Evolutionary conservation across 2,797 vertebrate species (phyloP).

Genomic region (Sciurus carolinensis): DNA sequence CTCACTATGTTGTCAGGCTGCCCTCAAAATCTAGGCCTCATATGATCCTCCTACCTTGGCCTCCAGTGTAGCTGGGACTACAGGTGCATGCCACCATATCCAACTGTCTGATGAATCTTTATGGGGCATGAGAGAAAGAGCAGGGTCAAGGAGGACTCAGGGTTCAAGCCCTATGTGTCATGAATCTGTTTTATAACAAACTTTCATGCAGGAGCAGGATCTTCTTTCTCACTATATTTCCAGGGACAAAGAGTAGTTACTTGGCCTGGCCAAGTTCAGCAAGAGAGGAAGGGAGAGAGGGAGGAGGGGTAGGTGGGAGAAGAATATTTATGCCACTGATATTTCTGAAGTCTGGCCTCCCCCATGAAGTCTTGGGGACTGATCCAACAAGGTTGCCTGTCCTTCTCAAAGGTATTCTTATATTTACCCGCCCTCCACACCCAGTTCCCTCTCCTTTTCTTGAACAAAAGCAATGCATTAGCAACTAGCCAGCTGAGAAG

Average conservation of each 20-base stretch:
- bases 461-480: neutral
- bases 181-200: neutral
- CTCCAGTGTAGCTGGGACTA: neutral
- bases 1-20: too few relatives aligned
- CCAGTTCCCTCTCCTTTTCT: neutral
- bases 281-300: neutral
- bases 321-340: neutral
- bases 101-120: neutral
- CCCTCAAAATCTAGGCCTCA: neutral
- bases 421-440: neutral
- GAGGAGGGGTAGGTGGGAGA: neutral
- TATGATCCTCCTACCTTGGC: neutral
- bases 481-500: neutral
- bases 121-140: neutral
- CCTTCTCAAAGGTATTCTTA: neutral
- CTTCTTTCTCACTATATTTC: neutral
- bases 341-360: neutral
- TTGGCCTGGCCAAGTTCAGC: neutral
- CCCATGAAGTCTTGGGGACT: neutral
- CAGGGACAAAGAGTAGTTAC: too few relatives aligned
- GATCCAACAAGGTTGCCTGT: neutral
- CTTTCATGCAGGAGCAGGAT: neutral
- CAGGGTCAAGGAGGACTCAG: neutral
- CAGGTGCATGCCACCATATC: too few relatives aligned
- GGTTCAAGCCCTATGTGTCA: neutral